phyloP scores from a whole-genome alignment of 1,140 invertebrate species.

The Lasioglossum albipes region DNA sequence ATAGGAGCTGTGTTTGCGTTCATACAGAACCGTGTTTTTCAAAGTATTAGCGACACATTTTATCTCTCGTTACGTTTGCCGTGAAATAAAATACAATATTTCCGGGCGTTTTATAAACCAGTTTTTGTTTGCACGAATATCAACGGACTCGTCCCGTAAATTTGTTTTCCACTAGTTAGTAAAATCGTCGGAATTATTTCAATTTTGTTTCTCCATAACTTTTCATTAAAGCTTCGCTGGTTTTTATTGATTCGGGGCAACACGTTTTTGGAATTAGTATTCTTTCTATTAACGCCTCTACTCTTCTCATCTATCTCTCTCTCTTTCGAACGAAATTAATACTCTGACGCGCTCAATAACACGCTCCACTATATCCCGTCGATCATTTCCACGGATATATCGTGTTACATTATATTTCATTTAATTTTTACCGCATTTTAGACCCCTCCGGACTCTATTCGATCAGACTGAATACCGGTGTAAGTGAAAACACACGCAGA shows the following conservation, averaged over 20 bases:
- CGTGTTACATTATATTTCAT: not conserved
- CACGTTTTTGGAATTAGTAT: no score
- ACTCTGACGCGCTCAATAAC: not conserved
- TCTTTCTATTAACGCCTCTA: no score
- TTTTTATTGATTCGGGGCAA: not conserved
- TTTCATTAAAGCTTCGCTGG: not conserved
- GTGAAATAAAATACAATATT: not conserved
- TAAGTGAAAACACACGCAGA: not conserved
- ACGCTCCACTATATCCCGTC: not conserved
- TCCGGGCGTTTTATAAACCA: not conserved
- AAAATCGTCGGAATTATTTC: not conserved
- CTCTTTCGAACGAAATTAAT: no score
- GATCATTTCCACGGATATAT: not conserved
- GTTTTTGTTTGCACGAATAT: not conserved
- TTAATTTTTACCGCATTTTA: not conserved
- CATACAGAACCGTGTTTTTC: not conserved
- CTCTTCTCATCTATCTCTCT: no score
- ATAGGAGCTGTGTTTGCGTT: not conserved
- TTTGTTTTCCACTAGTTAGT: not conserved
- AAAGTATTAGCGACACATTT: not conserved
- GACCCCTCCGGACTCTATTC: no score
- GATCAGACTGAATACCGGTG: not conserved
- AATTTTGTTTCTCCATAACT: not conserved
- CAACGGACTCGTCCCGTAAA: not conserved
- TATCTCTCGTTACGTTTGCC: not conserved